Evolutionary conservation across 2,888 invertebrate species (phyloP).

Genomic region (Drosophila dives): DNA sequence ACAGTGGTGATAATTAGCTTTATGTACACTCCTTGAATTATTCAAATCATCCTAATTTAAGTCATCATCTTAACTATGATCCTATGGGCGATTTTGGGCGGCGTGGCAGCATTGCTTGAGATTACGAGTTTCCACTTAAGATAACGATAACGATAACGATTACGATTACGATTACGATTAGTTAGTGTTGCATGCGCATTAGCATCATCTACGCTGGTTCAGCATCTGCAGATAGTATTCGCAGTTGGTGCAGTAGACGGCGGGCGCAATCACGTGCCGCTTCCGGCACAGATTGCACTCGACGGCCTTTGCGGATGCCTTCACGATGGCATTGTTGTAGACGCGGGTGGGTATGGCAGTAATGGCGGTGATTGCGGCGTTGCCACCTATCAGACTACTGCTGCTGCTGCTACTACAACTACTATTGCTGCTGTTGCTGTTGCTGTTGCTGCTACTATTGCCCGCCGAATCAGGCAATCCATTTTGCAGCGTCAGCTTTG

Average conservation of each 20-base stretch:
- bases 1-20: constrained; percentile 9
- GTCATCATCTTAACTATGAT: constrained; percentile 18
- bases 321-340: constrained; percentile 85
- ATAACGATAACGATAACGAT: constrained; percentile 48
- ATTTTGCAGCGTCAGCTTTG: constrained; percentile 60
- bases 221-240: constrained; percentile 94
- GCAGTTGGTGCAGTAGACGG: constrained; percentile 95
- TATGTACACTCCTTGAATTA: constrained; percentile 20
- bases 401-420: constrained; percentile 1
- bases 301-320: constrained; percentile 86
- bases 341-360: constrained; percentile 85
- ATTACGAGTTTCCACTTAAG: constrained; percentile 67
- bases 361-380: constrained; percentile 59
- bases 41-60: constrained; percentile 6
- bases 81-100: constrained; percentile 42
- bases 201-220: constrained; percentile 83
- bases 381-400: constrained; percentile 12
- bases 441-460: constrained; percentile 1
- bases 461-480: constrained; percentile 58
- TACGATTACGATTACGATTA: constrained; percentile 31
- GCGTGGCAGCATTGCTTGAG: constrained; percentile 77
- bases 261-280: constrained; percentile 91
- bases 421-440: not conserved
- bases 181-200: constrained; percentile 38
- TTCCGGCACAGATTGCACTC: constrained; percentile 95